A percentile compares a stretch with the other conserved stretches of the same genome.
phyloP scores from a whole-genome alignment of 2,797 vertebrate species.

The Chelon auratus region DNA sequence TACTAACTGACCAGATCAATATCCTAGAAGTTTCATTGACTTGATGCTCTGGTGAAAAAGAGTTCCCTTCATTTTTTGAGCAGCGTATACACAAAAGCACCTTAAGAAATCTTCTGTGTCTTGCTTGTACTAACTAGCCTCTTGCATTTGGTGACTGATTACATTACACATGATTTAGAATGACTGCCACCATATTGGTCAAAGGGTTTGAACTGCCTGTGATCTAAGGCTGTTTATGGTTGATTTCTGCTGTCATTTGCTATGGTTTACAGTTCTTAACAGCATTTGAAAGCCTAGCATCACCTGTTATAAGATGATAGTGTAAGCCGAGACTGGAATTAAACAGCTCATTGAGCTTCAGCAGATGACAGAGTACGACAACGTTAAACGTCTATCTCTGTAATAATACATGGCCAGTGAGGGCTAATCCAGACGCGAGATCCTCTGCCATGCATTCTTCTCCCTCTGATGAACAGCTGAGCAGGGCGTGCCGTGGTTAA shows the following conservation, averaged over 20 bases:
- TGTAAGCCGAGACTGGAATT: not conserved
- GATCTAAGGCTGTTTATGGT: not conserved
- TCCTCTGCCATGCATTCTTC: slow-evolving; percentile 17
- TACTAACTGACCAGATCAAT: too few relatives aligned
- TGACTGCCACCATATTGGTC: not conserved
- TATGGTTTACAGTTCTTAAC: not conserved
- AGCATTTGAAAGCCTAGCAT: slow-evolving; percentile 12
- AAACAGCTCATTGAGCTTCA: slow-evolving; percentile 21
- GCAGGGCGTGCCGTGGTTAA: slow-evolving; percentile 46
- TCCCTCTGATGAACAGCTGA: slow-evolving; percentile 54
- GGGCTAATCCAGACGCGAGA: slow-evolving; percentile 7
- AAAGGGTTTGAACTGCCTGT: not conserved
- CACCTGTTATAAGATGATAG: not conserved
- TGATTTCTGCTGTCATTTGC: not conserved
- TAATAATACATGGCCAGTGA: slow-evolving; percentile 20
- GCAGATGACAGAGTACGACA: slow-evolving; percentile 29
- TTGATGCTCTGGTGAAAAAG: too few relatives aligned
- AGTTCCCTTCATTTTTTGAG: too few relatives aligned
- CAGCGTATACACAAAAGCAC: too few relatives aligned
- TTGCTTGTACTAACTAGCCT: not conserved
- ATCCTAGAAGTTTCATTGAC: too few relatives aligned
- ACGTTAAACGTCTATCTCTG: slow-evolving; percentile 37
- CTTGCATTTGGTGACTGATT: not conserved
- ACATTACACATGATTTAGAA: not conserved
- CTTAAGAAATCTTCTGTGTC: not conserved